These are phyloP conservation scores for Tachina lurida DNA, from an alignment of 2,888 invertebrate genomes.

Conservation along the genomic window DNA sequence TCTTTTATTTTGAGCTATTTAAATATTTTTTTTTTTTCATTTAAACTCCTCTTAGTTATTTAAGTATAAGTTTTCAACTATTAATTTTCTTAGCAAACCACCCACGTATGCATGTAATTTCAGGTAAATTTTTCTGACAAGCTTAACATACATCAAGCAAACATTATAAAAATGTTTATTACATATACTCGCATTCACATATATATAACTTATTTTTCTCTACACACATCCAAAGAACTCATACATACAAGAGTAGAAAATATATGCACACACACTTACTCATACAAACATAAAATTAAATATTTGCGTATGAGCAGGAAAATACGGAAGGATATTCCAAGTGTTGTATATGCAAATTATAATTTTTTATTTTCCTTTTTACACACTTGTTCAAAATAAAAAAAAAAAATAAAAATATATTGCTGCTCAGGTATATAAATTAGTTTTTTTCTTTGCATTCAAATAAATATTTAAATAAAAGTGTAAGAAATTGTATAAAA, in stretches of 20 bases:
- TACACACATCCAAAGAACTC: not conserved
- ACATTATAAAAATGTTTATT: not conserved
- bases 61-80: too few species aligned
- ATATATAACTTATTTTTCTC: not conserved
- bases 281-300: not conserved
- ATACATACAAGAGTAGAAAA: too few species aligned
- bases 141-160: not conserved
- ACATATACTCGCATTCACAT: not conserved
- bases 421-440: too few species aligned
- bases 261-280: not conserved
- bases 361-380: not conserved
- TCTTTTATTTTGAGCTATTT: too few species aligned
- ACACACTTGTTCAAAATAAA: not conserved
- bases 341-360: slow-evolving; percentile 47
- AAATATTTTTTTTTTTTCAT: too few species aligned
- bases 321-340: slow-evolving; percentile 36
- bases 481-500: too few species aligned
- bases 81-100: not conserved
- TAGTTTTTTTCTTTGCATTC: too few species aligned
- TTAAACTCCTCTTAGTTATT: too few species aligned
- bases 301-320: not conserved
- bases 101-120: not conserved
- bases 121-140: slow-evolving; percentile 1
- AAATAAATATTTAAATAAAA: too few species aligned
- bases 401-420: not conserved